A percentile compares a stretch with the other conserved stretches of the same genome.
phyloP scores from a whole-genome alignment of 2,797 vertebrate genomes.

The Florisuga fusca region DNA sequence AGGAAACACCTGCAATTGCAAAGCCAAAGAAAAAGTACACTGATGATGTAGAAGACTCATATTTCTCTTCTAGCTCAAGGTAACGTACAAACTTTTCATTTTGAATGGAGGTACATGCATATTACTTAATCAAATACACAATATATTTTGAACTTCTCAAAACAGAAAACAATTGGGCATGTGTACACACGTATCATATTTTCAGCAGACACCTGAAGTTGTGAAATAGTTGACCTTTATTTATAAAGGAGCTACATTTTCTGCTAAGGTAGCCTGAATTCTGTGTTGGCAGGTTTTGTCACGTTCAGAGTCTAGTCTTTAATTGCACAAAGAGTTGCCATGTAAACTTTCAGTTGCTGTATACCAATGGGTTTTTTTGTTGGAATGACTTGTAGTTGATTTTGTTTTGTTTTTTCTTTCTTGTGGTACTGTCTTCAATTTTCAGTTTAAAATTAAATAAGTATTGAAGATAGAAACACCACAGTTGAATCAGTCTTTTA shows the following conservation, averaged over 20 bases:
- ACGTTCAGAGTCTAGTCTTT: background rate
- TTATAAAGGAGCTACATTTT: background rate
- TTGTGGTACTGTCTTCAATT: background rate
- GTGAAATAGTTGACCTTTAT: background rate
- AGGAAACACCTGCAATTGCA: slow-evolving; percentile 83
- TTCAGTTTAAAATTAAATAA: background rate
- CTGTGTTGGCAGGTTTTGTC: background rate
- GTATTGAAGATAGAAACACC: background rate
- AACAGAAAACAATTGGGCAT: background rate
- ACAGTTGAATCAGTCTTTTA: background rate
- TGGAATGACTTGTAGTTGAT: background rate
- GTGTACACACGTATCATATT: background rate
- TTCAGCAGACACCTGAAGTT: background rate
- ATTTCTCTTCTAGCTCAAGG: slow-evolving; percentile 84
- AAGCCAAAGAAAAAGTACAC: slow-evolving; percentile 81
- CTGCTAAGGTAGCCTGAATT: background rate
- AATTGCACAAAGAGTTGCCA: background rate
- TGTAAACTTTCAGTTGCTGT: background rate
- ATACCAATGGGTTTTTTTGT: background rate
- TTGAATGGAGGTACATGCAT: background rate
- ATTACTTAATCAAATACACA: background rate
- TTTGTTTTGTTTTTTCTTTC: background rate
- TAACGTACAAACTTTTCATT: slow-evolving; percentile 11
- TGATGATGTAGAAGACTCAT: slow-evolving; percentile 79
- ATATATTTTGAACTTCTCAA: background rate